Evolutionary conservation across 1,140 invertebrate genomes (phyloP), one percentile per base, ranked within the genome.

Genomic region (Cryptotermes secundus): DNA sequence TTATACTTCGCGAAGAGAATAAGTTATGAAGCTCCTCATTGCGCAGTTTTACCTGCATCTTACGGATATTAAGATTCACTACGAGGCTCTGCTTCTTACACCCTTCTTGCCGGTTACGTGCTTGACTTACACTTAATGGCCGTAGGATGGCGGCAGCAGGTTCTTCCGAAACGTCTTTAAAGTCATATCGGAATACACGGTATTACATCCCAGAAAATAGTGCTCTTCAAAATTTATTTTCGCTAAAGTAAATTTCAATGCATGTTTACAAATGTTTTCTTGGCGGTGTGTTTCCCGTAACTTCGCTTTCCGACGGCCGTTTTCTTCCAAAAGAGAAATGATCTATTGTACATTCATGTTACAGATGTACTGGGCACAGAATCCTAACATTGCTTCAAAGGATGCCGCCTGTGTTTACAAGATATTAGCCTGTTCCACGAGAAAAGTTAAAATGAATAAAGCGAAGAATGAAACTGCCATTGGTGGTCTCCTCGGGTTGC

Each of bases 391-490:
- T 31, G 31, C 59, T 72, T 72, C 59, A 72, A 72, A 72, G 31
- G 59, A n/a, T 72, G 14, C 59, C 59, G 59, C 59, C 26, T 72
- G 26, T 72, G 16, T 72, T 72, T 72, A 72, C 26, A 31, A 72
- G 59, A 31, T 72, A n/a, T 72, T 72, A 72, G 59, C 6, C 59
- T 0, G n/a, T n/a, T n/a, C n/a, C 6, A 72, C 16, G 59, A 72
- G 26, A n/a, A 72, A 72, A 72, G 59, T 72, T 72, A 72, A 72
- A 12, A 72, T 72, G n/a, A 72, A 72, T 6, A 72, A 72, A 72
- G n/a, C 26, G 7, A 31, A 72, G 59, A 72, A 72, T 72, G 31
- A 31, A 72, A 72, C 3, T 72, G n/a, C 2, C 59, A 72, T n/a
- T 49, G 59, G 59, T 72, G 59, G 59, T 72, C 59, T 49, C 45